phyloP scores from a whole-genome alignment of 1,140 invertebrate species.

The Drosophila oshimai region DNA sequence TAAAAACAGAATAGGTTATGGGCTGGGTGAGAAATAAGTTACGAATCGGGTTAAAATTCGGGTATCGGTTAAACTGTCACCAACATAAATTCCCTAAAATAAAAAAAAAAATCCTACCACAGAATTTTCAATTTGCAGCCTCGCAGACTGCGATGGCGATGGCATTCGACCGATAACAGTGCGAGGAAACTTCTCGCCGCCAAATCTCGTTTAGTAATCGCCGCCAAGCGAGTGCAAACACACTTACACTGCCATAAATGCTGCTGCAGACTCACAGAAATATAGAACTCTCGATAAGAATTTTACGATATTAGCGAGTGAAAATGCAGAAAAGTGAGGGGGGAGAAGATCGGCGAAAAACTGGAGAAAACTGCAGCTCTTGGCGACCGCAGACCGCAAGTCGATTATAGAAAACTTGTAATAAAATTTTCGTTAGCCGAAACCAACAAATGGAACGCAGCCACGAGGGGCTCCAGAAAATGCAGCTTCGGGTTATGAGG shows the following conservation, averaged over 20 bases:
- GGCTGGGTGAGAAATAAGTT: no score
- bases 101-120: background rate
- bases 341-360: no score
- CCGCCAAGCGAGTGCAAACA: conserved; percentile 1
- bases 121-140: background rate
- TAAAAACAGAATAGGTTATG: no score
- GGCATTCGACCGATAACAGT: background rate
- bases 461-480: conserved; percentile 10
- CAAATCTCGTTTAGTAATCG: background rate
- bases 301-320: conserved; percentile 54
- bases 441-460: conserved; percentile 60
- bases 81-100: background rate
- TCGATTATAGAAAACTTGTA: conserved; percentile 77
- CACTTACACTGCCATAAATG: conserved; percentile 9
- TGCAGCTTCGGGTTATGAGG: background rate
- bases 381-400: conserved; percentile 49
- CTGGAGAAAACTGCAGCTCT: conserved; percentile 13
- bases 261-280: conserved; percentile 8
- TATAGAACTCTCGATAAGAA: conserved; percentile 14
- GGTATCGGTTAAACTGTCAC: no score
- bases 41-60: no score
- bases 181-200: background rate
- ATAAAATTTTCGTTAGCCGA: conserved; percentile 73
- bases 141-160: background rate
- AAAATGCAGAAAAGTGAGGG: background rate